phyloP scores from a whole-genome alignment of 2,797 vertebrate species.

The Amblyraja radiata region DNA sequence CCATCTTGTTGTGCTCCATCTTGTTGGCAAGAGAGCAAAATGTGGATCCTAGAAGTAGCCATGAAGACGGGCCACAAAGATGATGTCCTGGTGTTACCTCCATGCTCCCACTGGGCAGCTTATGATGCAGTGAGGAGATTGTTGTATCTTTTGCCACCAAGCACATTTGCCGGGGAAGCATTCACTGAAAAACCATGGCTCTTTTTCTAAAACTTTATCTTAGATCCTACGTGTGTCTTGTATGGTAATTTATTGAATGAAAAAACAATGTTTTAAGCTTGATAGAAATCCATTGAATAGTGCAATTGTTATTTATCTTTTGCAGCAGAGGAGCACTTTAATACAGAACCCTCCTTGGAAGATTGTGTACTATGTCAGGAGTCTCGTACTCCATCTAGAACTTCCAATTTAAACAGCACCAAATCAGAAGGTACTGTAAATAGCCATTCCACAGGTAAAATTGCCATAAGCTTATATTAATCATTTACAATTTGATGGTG shows the following conservation, averaged over 20 bases:
- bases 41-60: neutral
- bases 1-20: neutral
- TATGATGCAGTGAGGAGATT: neutral
- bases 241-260: neutral
- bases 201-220: neutral
- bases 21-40: neutral
- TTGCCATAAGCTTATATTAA: neutral
- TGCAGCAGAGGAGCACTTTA: slow-evolving; percentile 6
- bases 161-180: neutral
- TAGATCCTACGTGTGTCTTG: neutral
- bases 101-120: neutral
- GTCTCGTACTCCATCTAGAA: neutral
- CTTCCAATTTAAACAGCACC: slow-evolving; percentile 1
- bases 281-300: neutral
- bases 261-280: no score
- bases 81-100: neutral
- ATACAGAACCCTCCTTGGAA: neutral
- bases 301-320: neutral
- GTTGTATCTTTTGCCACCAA: neutral
- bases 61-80: neutral
- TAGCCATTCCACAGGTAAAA: neutral
- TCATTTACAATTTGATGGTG: neutral
- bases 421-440: slow-evolving; percentile 10
- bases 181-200: neutral
- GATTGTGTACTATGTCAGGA: slow-evolving; percentile 21